Evolutionary conservation across 2,797 vertebrate genomes (phyloP), one percentile per base, ranked within the genome.

Genomic region (Pseudomugil tenellus): DNA sequence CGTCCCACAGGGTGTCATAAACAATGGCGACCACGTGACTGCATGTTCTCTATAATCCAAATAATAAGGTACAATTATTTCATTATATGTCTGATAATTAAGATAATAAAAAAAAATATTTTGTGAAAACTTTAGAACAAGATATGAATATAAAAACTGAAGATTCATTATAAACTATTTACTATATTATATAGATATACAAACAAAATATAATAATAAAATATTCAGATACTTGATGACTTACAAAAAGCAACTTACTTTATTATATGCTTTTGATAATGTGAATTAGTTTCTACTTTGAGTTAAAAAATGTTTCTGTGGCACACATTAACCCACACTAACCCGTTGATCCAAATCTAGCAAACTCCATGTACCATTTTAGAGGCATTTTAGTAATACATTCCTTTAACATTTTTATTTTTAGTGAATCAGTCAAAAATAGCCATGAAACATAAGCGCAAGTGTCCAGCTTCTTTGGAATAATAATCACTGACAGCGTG

Each of bases 381-480:
- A 19, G 21, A 72, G n/a, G 52, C 58, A n/a, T 48, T 59, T 63
- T 29, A 14, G 13, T 65, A 58, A 67, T 53, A 46, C 48, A 17
- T 11, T 62, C 28, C 51, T 49, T 25, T 11, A 23, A 68, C 23
- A 25, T 77, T 61, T n/a, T 55, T 1, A 70, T 51, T 53, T 53
- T 49, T n/a, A 68, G 21, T 13, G 16, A 58, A 55, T 56, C 49
- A 21, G 29, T 59, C 34, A 48, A 56, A 76, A 75, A 53, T 31
- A 28, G 19, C 62, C 8, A n/a, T 19, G 12, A 56, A 41, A 54
- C 39, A 54, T n/a, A 57, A 68, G 56, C 25, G 19, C 32, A 51
- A 53, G 46, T 66, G 70, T 70, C 73, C 21, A 12, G 26, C 39
- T 64, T 56, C 51, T 53, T 5, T 55, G 43, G 57, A 64, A 54